phyloP scores from a whole-genome alignment of 2,797 vertebrate genomes.

The Melanotaenia maccullochi region DNA sequence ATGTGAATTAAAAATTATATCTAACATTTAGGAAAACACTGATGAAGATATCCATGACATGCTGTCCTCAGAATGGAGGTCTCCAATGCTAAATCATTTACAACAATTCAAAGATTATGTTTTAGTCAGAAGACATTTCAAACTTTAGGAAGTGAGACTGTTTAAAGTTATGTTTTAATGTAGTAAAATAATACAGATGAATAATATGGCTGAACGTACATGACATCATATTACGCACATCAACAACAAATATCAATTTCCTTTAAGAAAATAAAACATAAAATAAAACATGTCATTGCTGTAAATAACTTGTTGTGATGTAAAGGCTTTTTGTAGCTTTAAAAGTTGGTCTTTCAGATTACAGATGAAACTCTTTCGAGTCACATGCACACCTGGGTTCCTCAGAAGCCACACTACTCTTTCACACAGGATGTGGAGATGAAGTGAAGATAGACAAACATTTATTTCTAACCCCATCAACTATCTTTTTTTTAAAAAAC shows the following conservation, averaged over 20 bases:
- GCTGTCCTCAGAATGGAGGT: neutral
- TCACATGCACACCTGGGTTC: conserved; percentile 53
- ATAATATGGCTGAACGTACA: neutral
- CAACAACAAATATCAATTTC: neutral
- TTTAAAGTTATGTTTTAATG: neutral
- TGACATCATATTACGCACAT: neutral
- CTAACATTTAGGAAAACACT: neutral
- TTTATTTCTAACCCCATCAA: conserved; percentile 4
- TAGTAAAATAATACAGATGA: neutral
- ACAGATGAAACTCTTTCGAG: conserved; percentile 29
- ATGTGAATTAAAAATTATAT: neutral
- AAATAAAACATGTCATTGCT: too few relatives aligned
- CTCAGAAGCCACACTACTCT: conserved; percentile 49
- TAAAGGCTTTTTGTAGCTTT: neutral
- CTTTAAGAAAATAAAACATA: too few relatives aligned
- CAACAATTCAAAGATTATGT: neutral
- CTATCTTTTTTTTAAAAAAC: neutral
- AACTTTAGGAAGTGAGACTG: too few relatives aligned
- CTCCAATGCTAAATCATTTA: neutral
- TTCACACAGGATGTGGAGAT: conserved; percentile 66
- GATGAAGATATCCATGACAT: neutral
- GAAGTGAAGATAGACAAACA: conserved; percentile 22
- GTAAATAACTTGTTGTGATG: too few relatives aligned
- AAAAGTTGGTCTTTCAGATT: neutral
- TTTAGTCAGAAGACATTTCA: neutral